phyloP scores from a whole-genome alignment of 2,888 invertebrate species.

The Plagodis dolabraria region DNA sequence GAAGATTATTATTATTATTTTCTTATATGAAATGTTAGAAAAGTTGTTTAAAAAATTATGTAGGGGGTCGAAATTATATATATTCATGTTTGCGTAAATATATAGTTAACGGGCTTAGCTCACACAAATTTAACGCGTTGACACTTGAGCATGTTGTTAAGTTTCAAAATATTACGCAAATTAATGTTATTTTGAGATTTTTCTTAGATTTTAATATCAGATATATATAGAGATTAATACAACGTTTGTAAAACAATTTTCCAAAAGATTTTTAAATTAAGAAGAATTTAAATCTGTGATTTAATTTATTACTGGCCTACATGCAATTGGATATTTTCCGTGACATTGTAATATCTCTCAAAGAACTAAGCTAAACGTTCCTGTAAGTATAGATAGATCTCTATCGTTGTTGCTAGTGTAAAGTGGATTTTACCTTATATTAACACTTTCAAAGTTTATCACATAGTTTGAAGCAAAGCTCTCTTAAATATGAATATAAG shows the following conservation, averaged over 20 bases:
- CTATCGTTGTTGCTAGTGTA: constrained; percentile 75
- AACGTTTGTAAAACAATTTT: constrained; percentile 48
- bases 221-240: constrained; percentile 55
- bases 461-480: constrained; percentile 15
- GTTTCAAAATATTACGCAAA: constrained; percentile 77
- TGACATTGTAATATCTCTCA: constrained; percentile 55
- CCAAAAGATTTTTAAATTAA: constrained; percentile 61
- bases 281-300: constrained; percentile 78
- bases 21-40: constrained; percentile 77
- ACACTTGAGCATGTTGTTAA: constrained; percentile 63
- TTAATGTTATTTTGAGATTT: constrained; percentile 68
- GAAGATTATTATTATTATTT: constrained; percentile 78
- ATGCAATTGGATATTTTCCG: constrained; percentile 42
- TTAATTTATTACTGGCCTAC: constrained; percentile 77
- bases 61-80: constrained; percentile 65
- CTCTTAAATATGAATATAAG: constrained; percentile 14
- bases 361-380: constrained; percentile 79
- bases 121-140: constrained; percentile 29
- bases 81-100: constrained; percentile 73
- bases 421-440: constrained; percentile 44
- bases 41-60: constrained; percentile 67
- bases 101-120: constrained; percentile 57
- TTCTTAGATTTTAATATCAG: constrained; percentile 55
- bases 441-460: constrained; percentile 35
- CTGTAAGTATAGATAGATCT: constrained; percentile 83